phyloP scores from a whole-genome alignment of 2,113 vertebrate genomes.

The Perca flavescens region DNA sequence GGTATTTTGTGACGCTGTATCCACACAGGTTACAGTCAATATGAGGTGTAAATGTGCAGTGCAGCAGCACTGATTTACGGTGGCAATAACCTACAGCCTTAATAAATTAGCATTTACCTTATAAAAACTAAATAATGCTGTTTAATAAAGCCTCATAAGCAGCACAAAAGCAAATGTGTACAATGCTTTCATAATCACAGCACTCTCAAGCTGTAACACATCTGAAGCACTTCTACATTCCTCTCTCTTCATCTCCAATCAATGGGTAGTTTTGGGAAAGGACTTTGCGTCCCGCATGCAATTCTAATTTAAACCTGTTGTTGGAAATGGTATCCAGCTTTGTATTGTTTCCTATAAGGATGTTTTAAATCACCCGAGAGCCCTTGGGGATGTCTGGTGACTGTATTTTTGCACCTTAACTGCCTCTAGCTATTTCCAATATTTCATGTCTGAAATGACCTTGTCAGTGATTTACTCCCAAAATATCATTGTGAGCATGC shows the following conservation, averaged over 20 bases:
- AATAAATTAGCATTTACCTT: constrained; percentile 1
- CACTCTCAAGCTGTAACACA: background rate
- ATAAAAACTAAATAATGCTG: background rate
- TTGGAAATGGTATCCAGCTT: constrained; percentile 32
- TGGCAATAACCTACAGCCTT: background rate
- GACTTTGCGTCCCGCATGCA: constrained; percentile 4
- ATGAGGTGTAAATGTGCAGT: constrained; percentile 11
- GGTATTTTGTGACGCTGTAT: background rate
- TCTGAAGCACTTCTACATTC: background rate
- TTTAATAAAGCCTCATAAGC: constrained; percentile 4
- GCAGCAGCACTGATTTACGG: constrained; percentile 1
- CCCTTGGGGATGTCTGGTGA: constrained; percentile 41
- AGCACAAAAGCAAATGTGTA: background rate
- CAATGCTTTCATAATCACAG: background rate
- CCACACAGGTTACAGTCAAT: background rate
- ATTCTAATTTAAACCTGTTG: constrained; percentile 43
- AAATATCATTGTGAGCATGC: constrained; percentile 47
- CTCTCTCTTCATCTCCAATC: background rate
- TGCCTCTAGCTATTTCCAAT: constrained; percentile 22
- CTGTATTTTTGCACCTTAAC: constrained; percentile 29
- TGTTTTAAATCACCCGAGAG: constrained; percentile 58
- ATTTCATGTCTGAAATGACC: constrained; percentile 47
- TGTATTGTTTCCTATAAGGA: constrained; percentile 52
- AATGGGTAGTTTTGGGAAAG: background rate
- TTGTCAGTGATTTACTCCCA: constrained; percentile 32